Percentiles rank a stretch among this genome's conserved stretches.
Evolutionary conservation across 2,888 invertebrate species (phyloP).

Genomic region (Acronicta alni): DNA sequence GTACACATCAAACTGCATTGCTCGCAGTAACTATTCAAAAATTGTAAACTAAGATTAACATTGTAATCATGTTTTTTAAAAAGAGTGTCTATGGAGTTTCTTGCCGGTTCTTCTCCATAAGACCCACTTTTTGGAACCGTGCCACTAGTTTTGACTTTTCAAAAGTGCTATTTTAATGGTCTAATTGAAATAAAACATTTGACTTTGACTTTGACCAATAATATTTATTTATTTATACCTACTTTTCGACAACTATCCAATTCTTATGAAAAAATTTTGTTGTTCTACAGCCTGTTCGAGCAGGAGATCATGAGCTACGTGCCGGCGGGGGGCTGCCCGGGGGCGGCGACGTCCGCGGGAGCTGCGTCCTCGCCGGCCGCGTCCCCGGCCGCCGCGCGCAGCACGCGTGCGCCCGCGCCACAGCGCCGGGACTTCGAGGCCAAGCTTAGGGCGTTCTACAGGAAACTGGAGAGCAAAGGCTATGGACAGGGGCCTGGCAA

Average conservation of each 20-base stretch:
- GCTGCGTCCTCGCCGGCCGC: constrained; percentile 93
- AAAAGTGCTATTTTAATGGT: too few species aligned
- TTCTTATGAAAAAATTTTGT: constrained; percentile 7
- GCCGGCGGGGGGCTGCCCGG: constrained; percentile 88
- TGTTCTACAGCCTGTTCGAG: constrained; percentile 95
- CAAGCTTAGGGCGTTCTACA: constrained; percentile 97
- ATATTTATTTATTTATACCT: too few species aligned
- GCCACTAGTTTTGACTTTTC: too few species aligned
- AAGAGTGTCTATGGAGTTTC: too few species aligned
- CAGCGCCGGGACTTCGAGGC: constrained; percentile 98
- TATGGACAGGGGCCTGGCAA: constrained; percentile 99
- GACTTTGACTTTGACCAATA: too few species aligned
- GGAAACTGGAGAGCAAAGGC: constrained; percentile 98
- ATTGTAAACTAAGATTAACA: too few species aligned
- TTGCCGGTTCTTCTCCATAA: too few species aligned
- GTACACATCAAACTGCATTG: too few species aligned
- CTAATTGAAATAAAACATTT: too few species aligned
- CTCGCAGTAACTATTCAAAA: too few species aligned
- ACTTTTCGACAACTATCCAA: neutral
- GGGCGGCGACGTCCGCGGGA: constrained; percentile 83
- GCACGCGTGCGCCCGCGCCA: constrained; percentile 95
- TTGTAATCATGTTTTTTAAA: too few species aligned
- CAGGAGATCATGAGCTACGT: constrained; percentile 99
- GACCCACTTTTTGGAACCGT: too few species aligned
- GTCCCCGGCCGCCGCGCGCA: constrained; percentile 94